Evolutionary conservation across 2,113 vertebrate genomes (phyloP), one percentile per base, ranked within the genome.

Genomic region (Catharus bicknelli): DNA sequence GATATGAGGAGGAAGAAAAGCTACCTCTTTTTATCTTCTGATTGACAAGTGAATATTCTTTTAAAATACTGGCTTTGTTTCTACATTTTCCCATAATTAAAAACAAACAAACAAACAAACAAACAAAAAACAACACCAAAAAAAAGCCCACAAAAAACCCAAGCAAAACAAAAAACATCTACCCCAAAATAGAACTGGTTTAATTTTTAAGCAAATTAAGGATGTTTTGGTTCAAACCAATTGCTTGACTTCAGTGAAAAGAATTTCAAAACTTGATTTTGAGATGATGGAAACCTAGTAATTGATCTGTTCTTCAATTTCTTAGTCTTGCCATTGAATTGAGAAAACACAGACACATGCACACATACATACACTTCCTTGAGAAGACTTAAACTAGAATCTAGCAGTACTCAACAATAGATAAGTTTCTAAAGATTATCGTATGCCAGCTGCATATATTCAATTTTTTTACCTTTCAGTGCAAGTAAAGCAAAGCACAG

Each of bases 381-480:
- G 8, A 64, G 67, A 90, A 73, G 25, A 16, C 16, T 34, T 59
- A 43, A 78, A 88, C 43, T 53, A 42, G 34, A 87, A 69, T 67
- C 10, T 45, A n/a, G 13, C 8, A 8, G 62, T 55, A 14, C 26
- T 57, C 36, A 84, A 57, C 36, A 77, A 19, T 3, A 38, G 25
- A 29, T 32, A 82, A 81, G 22, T 58, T 73, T 42, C 18, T 81
- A 55, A 74, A 66, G 21, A 57, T 25, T 34, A 25, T 20, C 23
- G 10, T 27, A 70, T 1, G 0, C 9, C 22, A 61, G 13, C 16
- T 2, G 2, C 10, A 14, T 38, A 32, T 36, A 27, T 15, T 38
- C 5, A 1, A 5, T 17, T 83, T 86, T 10, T 72, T 83, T 61
- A 57, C 12, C 23, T 88, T 83, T 64, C 32, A 29, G 8, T 25